These are phyloP conservation scores for Dascillus cervinus DNA, from an alignment of 2,888 invertebrate species.

Conservation along the genomic window DNA sequence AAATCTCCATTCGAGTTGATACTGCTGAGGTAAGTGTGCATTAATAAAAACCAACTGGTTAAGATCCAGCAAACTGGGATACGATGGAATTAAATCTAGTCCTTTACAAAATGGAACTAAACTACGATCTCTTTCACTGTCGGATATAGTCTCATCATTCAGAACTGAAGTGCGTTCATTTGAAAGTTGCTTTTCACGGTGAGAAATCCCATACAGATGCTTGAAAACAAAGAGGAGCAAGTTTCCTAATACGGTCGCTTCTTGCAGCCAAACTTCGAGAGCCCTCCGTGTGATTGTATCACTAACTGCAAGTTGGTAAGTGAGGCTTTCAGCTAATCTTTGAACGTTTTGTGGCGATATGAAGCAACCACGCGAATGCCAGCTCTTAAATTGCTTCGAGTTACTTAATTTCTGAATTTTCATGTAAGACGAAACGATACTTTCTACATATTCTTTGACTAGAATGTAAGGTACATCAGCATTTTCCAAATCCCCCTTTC, in stretches of 20 bases:
- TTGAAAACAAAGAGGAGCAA: slow-evolving; percentile 48
- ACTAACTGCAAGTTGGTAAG: slow-evolving; percentile 43
- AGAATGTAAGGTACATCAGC: slow-evolving; percentile 53
- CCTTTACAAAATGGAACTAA: slow-evolving; percentile 51
- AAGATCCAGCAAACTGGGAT: slow-evolving; percentile 66
- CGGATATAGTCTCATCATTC: slow-evolving; percentile 25
- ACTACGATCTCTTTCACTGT: slow-evolving; percentile 43
- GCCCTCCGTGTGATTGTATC: slow-evolving; percentile 39
- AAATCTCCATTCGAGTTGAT: slow-evolving; percentile 76
- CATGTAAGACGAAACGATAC: slow-evolving; percentile 68
- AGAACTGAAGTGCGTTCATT: slow-evolving; percentile 12
- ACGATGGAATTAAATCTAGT: slow-evolving; percentile 65
- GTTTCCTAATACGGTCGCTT: slow-evolving; percentile 43
- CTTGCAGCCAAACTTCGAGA: slow-evolving; percentile 45
- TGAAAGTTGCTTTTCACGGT: slow-evolving; percentile 39
- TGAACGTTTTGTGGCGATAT: slow-evolving; percentile 49
- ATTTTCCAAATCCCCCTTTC: slow-evolving; percentile 46
- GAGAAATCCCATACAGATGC: slow-evolving; percentile 47
- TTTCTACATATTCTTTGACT: slow-evolving; percentile 65
- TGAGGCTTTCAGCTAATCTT: slow-evolving; percentile 51
- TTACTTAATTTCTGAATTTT: slow-evolving; percentile 55
- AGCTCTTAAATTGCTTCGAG: slow-evolving; percentile 48
- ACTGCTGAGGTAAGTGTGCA: slow-evolving; percentile 65
- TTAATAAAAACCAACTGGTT: slow-evolving; percentile 76
- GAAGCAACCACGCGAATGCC: slow-evolving; percentile 53